Evolutionary conservation across 2,888 invertebrate species (phyloP), one percentile per base, ranked within the genome.

Genomic region (Tetrapedia diversipes): DNA sequence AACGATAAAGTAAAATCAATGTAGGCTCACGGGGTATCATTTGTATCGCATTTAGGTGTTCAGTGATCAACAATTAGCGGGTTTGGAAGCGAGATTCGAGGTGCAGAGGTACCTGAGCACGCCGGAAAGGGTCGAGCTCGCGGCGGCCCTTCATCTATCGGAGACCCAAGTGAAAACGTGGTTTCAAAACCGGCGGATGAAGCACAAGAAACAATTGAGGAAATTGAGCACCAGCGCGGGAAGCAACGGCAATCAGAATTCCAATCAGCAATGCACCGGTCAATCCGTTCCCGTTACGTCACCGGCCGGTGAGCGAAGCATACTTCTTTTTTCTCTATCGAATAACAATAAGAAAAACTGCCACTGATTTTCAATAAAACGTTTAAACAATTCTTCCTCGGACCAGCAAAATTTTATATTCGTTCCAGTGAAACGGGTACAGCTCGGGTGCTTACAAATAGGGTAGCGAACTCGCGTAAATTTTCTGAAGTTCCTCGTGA

Each of bases 131-230:
- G 98, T 99, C 14, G 99, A 99, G 91, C 93, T 99, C 70, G 99
- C 99, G 0, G 96, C 96, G 0, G 97, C 98, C 0, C 94, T 99
- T 59, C 98, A 96, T 90, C 94, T 99, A 22, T 98, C 98, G 16
- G 99, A 99, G 93, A 99, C 99, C 0, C 95, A 98, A 94, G 97
- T 98, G 80, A 98, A 98, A 93, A 99, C 98, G 76, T 98, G 98
- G 98, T 98, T 99, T 92, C 98, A 99, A 93, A 99, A 99, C 92
- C 93, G 98, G 32, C 93, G 99, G 86, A 99, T 99, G 99, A 98
- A 98, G 91, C 97, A 98, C 92, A 98, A 98, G 94, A 98, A 98
- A 89, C 97, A 97, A 89, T 92, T 97, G 92, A 92, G 96, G 85
- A 96, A 96, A 87, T 92, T 95, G 71, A 95, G 95, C 83, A 89